Conservation (phyloP, 2,113 vertebrate species). For the Toxotes chatareus region DNA sequence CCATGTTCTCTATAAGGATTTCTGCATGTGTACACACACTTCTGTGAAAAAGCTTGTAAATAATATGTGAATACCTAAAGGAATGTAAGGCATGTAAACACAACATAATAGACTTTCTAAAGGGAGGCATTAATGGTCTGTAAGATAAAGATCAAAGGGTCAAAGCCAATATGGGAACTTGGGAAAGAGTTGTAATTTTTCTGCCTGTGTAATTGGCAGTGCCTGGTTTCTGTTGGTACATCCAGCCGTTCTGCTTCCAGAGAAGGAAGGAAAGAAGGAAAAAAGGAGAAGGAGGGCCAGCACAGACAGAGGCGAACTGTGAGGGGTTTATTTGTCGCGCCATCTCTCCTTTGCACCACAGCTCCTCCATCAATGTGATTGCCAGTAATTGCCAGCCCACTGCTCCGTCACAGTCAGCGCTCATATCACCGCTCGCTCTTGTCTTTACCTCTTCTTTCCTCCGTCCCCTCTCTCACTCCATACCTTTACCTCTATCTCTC, state of each 20-base stretch:
- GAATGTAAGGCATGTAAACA: conserved; percentile 32
- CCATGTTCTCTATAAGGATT: background rate
- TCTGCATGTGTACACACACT: background rate
- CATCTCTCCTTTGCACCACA: conserved; percentile 57
- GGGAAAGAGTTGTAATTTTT: conserved; percentile 16
- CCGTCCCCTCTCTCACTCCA: conserved; percentile 26
- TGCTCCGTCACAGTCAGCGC: conserved; percentile 52
- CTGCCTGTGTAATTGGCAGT: background rate
- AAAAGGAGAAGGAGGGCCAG: conserved; percentile 1
- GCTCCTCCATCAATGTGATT: conserved; percentile 69
- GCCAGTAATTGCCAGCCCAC: conserved; percentile 70
- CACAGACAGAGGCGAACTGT: conserved; percentile 54
- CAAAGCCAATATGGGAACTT: background rate
- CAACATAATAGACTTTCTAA: background rate
- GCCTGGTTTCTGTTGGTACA: conserved; percentile 13
- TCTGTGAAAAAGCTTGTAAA: conserved; percentile 1
- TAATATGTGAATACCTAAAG: background rate
- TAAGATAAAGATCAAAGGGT: conserved; percentile 20
- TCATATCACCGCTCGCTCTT: conserved; percentile 44
- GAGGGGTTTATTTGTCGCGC: conserved; percentile 58
- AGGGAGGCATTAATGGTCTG: background rate
- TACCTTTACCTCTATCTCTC: conserved; percentile 30
- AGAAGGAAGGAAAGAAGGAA: background rate
- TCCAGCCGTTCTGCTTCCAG: background rate
- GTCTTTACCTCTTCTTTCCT: conserved; percentile 26